Evolutionary conservation across 2,888 invertebrate species (phyloP), one percentile per base, ranked within the genome.

Genomic region (Platycheirus rosarum): DNA sequence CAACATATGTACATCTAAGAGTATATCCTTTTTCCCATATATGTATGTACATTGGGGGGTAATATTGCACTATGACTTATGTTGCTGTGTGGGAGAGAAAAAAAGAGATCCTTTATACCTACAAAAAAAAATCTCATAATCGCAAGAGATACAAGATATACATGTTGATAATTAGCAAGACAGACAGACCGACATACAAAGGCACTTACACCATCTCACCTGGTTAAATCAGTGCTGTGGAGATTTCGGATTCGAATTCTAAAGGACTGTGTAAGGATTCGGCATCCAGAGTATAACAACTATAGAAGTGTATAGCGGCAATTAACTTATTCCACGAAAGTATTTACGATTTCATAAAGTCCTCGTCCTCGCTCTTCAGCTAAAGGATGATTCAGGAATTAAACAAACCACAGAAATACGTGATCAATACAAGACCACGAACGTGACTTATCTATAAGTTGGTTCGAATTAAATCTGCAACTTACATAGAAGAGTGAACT

Each of bases 361-460:
- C 44, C 37, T 32, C 6, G 62, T 1, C 9, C 29, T 11, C 8
- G n/a, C 6, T 2, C 16, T 16, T 9, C 6, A n/a, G n/a, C 14
- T 51, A 37, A 51, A 44, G 77, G 77, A 77, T 77, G 70, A 70
- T 77, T 65, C 48, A 42, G 65, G 77, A 77, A 77, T 71, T 71
- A 70, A 77, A 71, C 73, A 78, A 78, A 73, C 71, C 71, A 78
- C 73, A 66, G 46, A 55, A 62, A 73, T 73, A 78, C 73, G 78
- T 73, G 78, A 78, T 78, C 78, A 78, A 78, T 78, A 78, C 66
- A 53, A 78, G 62, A 78, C 73, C 78, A 68, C 62, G 53, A 68
- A 78, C 78, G 78, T 78, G 78, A 78, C 73, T 78, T 71, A 77
- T 77, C 77, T 71, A 51, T 71, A 71, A 65, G 77, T 77, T 77